A percentile compares a stretch with the other conserved stretches of the same genome.
phyloP scores from a whole-genome alignment of 2,113 vertebrate species.

The Noturus placidus region DNA sequence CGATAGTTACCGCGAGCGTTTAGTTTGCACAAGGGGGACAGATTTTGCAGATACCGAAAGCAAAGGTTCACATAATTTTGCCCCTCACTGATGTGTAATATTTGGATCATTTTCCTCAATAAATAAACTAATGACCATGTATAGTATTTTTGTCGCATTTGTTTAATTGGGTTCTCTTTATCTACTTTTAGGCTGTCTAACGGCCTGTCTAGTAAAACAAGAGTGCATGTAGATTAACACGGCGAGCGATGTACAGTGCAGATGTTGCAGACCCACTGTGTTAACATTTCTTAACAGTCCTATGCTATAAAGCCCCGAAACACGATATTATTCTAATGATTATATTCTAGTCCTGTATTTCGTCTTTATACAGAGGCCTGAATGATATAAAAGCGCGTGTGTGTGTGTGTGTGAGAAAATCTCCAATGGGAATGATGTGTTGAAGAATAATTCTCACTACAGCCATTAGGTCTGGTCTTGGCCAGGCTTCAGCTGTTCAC shows the following conservation, averaged over 20 bases:
- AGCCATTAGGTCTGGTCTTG: background rate
- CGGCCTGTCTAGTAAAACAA: no score
- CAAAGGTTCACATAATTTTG: no score
- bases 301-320: background rate
- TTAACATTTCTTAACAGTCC: background rate
- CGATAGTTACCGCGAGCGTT: no score
- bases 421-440: background rate
- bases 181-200: background rate
- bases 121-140: no score
- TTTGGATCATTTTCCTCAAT: no score
- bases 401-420: no score
- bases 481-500: background rate
- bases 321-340: background rate
- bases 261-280: background rate
- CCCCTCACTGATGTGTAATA: no score
- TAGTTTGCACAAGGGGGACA: no score
- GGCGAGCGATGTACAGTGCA: background rate
- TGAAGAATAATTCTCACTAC: background rate
- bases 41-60: no score
- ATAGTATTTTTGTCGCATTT: no score
- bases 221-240: background rate
- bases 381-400: background rate
- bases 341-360: background rate
- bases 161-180: no score
- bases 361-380: background rate